Percentiles rank a stretch among this genome's conserved stretches.
Evolutionary conservation across 2,113 vertebrate genomes (phyloP).

Genomic region (Pluvialis apricaria): DNA sequence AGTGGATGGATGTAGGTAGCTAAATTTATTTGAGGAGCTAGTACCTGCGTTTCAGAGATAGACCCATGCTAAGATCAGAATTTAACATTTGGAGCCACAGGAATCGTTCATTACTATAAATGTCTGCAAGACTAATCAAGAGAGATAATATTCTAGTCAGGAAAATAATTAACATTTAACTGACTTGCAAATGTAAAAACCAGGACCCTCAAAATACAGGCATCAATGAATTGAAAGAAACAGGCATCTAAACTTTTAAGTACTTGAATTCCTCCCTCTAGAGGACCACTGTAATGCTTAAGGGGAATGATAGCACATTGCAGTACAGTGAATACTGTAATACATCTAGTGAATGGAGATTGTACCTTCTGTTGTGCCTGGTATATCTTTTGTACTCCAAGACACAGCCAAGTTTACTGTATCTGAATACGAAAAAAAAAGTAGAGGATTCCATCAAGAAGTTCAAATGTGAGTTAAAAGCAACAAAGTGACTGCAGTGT

Average conservation of each 20-base stretch:
- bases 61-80: neutral
- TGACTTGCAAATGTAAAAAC: conserved; percentile 13
- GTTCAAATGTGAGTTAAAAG: neutral
- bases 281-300: neutral
- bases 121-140: conserved; percentile 28
- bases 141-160: neutral
- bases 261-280: neutral
- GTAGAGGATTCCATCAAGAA: conserved; percentile 14
- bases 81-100: neutral
- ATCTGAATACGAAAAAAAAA: neutral
- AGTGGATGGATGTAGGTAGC: neutral
- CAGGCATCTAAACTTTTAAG: neutral
- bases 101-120: neutral
- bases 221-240: neutral
- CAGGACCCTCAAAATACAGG: neutral
- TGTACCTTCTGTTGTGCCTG: neutral
- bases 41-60: neutral
- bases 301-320: neutral
- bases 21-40: neutral
- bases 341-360: neutral
- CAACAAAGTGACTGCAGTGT: neutral
- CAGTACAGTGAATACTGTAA: neutral
- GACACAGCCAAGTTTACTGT: neutral
- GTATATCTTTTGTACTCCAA: neutral
- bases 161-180: conserved; percentile 43